These are phyloP conservation scores for Drosophila lacteicornis DNA, from an alignment of 1,140 invertebrate genomes.

Conservation along the genomic window DNA sequence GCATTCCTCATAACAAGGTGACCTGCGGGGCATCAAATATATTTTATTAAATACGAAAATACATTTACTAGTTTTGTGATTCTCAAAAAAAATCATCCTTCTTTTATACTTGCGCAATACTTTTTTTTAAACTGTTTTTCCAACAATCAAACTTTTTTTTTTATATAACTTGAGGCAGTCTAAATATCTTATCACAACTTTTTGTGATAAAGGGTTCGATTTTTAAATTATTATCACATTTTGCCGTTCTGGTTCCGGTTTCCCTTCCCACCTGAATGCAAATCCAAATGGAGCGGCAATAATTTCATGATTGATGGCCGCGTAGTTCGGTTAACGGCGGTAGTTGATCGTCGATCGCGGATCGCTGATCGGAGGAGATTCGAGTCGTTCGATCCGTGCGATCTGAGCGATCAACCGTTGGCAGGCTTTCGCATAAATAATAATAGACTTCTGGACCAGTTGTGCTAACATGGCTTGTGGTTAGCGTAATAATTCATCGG, in stretches of 20 bases:
- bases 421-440: slow-evolving; percentile 76
- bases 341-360: slow-evolving; percentile 39
- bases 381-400: slow-evolving; percentile 20
- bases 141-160: too few species aligned
- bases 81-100: too few species aligned
- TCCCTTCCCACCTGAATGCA: slow-evolving; percentile 31
- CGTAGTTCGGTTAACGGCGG: slow-evolving; percentile 76
- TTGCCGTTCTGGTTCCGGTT: neutral
- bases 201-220: slow-evolving; percentile 1
- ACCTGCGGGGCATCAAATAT: too few species aligned
- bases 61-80: too few species aligned
- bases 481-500: slow-evolving; percentile 81
- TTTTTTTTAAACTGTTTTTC: too few species aligned
- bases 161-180: neutral
- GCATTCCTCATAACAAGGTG: too few species aligned
- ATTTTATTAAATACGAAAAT: too few species aligned
- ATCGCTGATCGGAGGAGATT: slow-evolving; percentile 42
- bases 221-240: neutral
- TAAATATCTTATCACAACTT: neutral
- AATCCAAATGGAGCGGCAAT: slow-evolving; percentile 72
- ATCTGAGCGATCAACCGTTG: slow-evolving; percentile 59
- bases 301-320: slow-evolving; percentile 80
- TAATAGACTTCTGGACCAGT: slow-evolving; percentile 81
- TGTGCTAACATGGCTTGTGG: slow-evolving; percentile 81
- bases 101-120: too few species aligned